These are phyloP conservation scores for Mionectes olivaceus DNA, from an alignment of 2,797 vertebrate genomes.

Conservation along the genomic window DNA sequence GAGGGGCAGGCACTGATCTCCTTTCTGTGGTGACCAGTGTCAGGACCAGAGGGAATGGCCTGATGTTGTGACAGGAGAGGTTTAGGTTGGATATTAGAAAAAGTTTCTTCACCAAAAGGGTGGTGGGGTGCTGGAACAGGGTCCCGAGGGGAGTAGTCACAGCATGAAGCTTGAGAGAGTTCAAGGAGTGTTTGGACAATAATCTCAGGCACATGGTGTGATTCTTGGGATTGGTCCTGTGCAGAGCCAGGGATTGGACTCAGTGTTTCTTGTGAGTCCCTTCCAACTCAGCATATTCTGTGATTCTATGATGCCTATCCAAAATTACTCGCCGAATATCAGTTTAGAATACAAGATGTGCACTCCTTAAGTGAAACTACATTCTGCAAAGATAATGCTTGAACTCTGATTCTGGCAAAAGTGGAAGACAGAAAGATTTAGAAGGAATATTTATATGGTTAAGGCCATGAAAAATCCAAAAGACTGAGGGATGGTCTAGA, in stretches of 20 bases:
- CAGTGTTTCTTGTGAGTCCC: background rate
- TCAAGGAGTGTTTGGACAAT: background rate
- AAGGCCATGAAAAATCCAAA: background rate
- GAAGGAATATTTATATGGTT: background rate
- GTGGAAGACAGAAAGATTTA: background rate
- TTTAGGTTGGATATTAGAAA: too few relatives aligned
- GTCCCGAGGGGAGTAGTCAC: background rate
- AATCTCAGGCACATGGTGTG: background rate
- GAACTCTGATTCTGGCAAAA: background rate
- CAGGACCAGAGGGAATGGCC: background rate
- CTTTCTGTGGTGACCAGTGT: background rate
- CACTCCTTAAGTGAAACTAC: background rate
- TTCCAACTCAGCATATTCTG: background rate
- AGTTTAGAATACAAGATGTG: background rate
- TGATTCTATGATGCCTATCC: background rate
- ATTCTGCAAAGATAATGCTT: background rate
- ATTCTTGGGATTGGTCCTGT: background rate
- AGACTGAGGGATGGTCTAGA: background rate
- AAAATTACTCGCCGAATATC: background rate
- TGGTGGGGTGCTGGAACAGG: background rate
- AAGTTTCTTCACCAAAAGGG: too few relatives aligned
- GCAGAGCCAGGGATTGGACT: background rate
- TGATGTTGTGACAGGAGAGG: background rate
- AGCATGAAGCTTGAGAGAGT: background rate
- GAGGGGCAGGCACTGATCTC: background rate